Percentiles rank a stretch among this genome's conserved stretches.
phyloP scores from a whole-genome alignment of 2,797 vertebrate genomes.

The Sebastes jordani region DNA sequence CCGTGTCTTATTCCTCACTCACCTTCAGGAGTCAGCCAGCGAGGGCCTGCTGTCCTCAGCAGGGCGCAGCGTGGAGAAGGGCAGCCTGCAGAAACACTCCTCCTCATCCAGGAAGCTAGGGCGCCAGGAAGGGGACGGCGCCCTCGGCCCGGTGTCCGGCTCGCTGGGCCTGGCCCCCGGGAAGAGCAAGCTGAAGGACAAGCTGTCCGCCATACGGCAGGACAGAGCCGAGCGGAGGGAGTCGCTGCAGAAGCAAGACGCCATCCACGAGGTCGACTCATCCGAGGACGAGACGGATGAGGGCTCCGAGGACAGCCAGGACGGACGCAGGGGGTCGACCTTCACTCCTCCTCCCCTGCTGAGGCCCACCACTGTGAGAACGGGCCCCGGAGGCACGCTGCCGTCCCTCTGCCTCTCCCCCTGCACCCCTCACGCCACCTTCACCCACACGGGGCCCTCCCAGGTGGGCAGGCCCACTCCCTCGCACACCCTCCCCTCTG shows the following conservation, averaged over 20 bases:
- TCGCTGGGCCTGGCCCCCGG: conserved; percentile 73
- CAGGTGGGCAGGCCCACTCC: conserved; percentile 48
- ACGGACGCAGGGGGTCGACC: conserved; percentile 75
- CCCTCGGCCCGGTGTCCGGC: conserved; percentile 34
- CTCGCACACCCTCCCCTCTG: conserved; percentile 15
- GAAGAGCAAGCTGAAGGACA: conserved; percentile 85
- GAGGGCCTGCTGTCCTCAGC: conserved; percentile 79
- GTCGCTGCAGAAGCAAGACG: conserved; percentile 96
- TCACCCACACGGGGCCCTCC: conserved; percentile 49
- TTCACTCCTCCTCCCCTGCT: conserved; percentile 74
- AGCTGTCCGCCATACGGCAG: conserved; percentile 89
- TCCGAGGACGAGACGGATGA: conserved; percentile 96
- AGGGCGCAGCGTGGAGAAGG: conserved; percentile 86
- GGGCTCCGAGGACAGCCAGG: conserved; percentile 91
- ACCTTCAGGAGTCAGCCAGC: conserved; percentile 82
- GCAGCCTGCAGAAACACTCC: conserved; percentile 87
- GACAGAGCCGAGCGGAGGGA: conserved; percentile 93
- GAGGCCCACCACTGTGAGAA: conserved; percentile 74
- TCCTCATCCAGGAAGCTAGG: conserved; percentile 82
- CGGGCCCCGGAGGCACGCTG: conserved; percentile 66
- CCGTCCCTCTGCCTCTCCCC: conserved; percentile 70
- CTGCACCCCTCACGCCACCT: conserved; percentile 55
- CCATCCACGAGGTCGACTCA: conserved; percentile 95
- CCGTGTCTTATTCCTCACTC: neutral
- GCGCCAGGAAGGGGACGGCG: conserved; percentile 75